Percentiles rank a stretch among this genome's conserved stretches.
phyloP scores from a whole-genome alignment of 1,140 invertebrate species.

The Hyles euphorbiae region DNA sequence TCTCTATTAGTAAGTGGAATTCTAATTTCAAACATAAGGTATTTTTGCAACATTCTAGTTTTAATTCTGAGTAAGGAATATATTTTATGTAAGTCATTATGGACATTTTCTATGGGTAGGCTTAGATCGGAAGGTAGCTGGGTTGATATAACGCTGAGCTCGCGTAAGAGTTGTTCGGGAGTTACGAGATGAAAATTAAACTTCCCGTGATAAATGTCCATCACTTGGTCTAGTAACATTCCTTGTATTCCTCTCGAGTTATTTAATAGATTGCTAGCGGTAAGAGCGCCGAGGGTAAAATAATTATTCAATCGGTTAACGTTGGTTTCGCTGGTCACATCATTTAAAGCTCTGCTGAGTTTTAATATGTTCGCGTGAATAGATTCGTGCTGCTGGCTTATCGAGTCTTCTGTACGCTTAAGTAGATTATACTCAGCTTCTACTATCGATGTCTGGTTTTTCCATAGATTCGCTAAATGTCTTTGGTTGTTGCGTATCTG shows the following conservation, averaged over 20 bases:
- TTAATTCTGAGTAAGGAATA: constrained; percentile 15
- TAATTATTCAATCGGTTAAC: background rate
- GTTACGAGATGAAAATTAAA: constrained; percentile 6
- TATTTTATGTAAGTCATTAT: constrained; percentile 15
- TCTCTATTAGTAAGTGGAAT: constrained; percentile 20
- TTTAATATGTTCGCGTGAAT: background rate
- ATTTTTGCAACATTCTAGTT: constrained; percentile 11
- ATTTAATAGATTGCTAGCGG: background rate
- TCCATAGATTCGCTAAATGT: constrained; percentile 7
- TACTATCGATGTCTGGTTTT: constrained; percentile 15
- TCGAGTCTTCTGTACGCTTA: constrained; percentile 10
- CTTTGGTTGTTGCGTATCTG: constrained; percentile 1
- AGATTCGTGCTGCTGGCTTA: constrained; percentile 8
- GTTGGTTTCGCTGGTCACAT: background rate
- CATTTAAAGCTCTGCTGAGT: background rate
- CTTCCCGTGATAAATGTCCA: constrained; percentile 5
- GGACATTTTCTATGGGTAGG: constrained; percentile 17
- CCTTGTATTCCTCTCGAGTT: constrained; percentile 6
- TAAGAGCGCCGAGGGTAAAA: background rate
- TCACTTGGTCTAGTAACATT: constrained; percentile 1
- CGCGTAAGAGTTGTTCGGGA: constrained; percentile 11
- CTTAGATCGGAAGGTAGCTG: constrained; percentile 11
- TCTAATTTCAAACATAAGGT: constrained; percentile 21
- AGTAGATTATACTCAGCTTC: constrained; percentile 12
- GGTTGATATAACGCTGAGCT: constrained; percentile 17